These are phyloP conservation scores for Littorina saxatilis DNA, from an alignment of 1,140 invertebrate genomes.

Conservation along the genomic window DNA sequence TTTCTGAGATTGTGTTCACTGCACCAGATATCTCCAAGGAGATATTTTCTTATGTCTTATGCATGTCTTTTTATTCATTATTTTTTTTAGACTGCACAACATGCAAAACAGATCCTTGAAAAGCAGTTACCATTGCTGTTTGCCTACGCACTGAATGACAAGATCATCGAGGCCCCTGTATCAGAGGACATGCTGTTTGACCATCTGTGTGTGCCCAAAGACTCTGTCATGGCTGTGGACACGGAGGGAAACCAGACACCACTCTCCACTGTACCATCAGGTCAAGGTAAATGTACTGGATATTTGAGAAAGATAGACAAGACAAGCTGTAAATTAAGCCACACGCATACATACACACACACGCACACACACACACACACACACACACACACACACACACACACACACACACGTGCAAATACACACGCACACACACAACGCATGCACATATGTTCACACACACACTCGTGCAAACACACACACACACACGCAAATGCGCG, in stretches of 20 bases:
- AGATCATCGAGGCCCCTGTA: conserved; percentile 18
- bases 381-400: background rate
- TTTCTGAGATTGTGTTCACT: background rate
- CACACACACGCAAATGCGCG: too few species aligned
- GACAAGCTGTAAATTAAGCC: background rate
- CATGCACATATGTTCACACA: background rate
- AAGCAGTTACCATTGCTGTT: conserved; percentile 22
- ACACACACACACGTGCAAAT: background rate
- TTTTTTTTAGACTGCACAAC: background rate
- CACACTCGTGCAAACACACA: too few species aligned
- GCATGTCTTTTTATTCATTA: background rate
- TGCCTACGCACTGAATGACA: conserved; percentile 35
- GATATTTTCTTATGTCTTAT: background rate
- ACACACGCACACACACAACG: too few species aligned
- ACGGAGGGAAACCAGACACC: background rate
- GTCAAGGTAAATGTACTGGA: background rate
- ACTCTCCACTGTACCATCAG: background rate
- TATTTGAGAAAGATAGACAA: too few species aligned
- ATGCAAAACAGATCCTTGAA: conserved; percentile 17
- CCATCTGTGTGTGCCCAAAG: conserved; percentile 11
- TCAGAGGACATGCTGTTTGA: conserved; percentile 25
- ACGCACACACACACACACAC: conserved; percentile 11
- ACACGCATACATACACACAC: background rate
- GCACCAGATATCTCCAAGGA: too few species aligned
- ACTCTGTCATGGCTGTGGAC: background rate